Conservation (phyloP, 2,888 invertebrate species). For the Sesamia inferens region DNA sequence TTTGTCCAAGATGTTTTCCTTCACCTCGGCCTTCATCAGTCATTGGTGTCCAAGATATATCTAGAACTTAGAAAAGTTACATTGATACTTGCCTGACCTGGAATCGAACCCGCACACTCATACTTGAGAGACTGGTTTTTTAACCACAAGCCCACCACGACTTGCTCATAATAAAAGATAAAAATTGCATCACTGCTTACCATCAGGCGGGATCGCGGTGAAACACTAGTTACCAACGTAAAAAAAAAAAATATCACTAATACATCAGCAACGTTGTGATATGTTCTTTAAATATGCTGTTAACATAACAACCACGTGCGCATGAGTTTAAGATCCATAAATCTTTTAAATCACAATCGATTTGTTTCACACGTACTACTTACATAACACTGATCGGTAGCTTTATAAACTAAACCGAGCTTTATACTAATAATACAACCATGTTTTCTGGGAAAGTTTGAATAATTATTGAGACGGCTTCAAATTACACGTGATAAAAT, state of each 20-base stretch:
- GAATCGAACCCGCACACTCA: no score
- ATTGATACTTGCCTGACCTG: no score
- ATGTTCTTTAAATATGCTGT: constrained; percentile 21
- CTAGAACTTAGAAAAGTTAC: no score
- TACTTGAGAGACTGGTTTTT: no score
- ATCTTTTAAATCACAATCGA: constrained; percentile 39
- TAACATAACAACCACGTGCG: constrained; percentile 31
- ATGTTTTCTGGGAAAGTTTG: constrained; percentile 34
- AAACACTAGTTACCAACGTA: background rate
- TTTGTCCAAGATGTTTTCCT: no score
- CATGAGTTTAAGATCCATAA: constrained; percentile 30
- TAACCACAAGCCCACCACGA: no score
- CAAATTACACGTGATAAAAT: constrained; percentile 34
- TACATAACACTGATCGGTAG: constrained; percentile 27
- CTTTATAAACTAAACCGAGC: constrained; percentile 21
- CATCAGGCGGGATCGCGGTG: no score
- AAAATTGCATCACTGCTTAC: no score
- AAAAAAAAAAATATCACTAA: background rate
- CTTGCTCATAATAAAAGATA: no score
- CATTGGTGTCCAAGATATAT: no score
- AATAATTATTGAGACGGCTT: constrained; percentile 14
- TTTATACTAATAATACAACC: constrained; percentile 23
- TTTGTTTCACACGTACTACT: constrained; percentile 45
- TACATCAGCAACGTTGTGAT: constrained; percentile 4
- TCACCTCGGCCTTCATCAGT: no score